Evolutionary conservation across 1,140 invertebrate genomes (phyloP), one percentile per base, ranked within the genome.

Genomic region (Diuraphis noxia): DNA sequence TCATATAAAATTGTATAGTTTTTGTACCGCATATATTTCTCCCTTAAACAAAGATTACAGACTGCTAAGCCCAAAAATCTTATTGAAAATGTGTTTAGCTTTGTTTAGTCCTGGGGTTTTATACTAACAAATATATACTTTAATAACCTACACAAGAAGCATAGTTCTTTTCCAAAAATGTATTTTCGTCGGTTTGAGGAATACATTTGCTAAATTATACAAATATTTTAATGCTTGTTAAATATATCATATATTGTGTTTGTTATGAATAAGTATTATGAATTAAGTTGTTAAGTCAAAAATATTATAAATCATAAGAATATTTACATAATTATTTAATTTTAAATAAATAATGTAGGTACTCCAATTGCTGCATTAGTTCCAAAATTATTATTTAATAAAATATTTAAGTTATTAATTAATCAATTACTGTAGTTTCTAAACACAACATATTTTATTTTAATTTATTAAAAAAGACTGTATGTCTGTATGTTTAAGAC

Each of bases 121-220:
- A 84, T 84, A n/a, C 9, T 86, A 86, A 34, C 5, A 43, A 86
- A 86, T 36, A 49, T 46, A 86, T 10, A n/a, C 40, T 7, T 13
- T 0, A 25, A 81, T 40, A n/a, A n/a, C n/a, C n/a, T 43, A 86
- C 34, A 34, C 6, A 23, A 34, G 21, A 23, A 41, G n/a, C n/a
- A n/a, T n/a, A n/a, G n/a, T 36, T 86, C n/a, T 84, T 86, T 86
- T 86, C 19, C 8, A 34, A 85, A 85, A 84, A 41, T 82, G 4
- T 82, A 21, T 41, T 30, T 25, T 82, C 41, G 2, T 49, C 34
- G 1, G n/a, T 49, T 49, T 9, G n/a, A 84, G 1, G 4, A 84
- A 41, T 84, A 86, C 1, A 84, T 19, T 46, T 84, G 30, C 46
- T 38, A n/a, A 40, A 30, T 34, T 17, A 17, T n/a, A 0, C 13